phyloP scores from a whole-genome alignment of 2,113 vertebrate species.

The Gymnarchus niloticus region DNA sequence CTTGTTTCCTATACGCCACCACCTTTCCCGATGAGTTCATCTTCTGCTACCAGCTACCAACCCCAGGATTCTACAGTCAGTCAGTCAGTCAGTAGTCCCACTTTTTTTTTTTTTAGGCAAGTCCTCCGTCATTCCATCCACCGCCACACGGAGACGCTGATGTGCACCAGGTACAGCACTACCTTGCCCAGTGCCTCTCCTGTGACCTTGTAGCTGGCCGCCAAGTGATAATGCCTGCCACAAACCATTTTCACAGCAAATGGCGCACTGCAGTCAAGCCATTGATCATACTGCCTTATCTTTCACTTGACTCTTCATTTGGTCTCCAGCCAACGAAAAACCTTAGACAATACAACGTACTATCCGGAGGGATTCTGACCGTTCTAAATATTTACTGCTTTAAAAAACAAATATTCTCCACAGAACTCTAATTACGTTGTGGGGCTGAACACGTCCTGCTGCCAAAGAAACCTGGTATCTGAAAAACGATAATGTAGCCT shows the following conservation, averaged over 20 bases:
- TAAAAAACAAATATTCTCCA: background rate
- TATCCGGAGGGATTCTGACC: background rate
- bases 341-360: background rate
- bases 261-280: background rate
- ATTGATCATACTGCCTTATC: background rate
- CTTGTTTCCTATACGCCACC: background rate
- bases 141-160: background rate
- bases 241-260: background rate
- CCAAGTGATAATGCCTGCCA: background rate
- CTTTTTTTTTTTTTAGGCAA: background rate
- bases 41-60: constrained; percentile 2
- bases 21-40: background rate
- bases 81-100: background rate
- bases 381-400: background rate
- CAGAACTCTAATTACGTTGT: background rate
- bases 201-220: background rate
- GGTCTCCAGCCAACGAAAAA: background rate
- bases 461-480: background rate
- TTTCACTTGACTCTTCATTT: background rate
- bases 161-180: background rate
- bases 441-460: background rate
- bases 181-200: background rate
- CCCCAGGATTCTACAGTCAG: background rate
- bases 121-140: background rate
- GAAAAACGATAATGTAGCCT: background rate